Base-by-base conservation (phyloP, 2,888 invertebrate genomes). In the Molanna angustata region DNA sequence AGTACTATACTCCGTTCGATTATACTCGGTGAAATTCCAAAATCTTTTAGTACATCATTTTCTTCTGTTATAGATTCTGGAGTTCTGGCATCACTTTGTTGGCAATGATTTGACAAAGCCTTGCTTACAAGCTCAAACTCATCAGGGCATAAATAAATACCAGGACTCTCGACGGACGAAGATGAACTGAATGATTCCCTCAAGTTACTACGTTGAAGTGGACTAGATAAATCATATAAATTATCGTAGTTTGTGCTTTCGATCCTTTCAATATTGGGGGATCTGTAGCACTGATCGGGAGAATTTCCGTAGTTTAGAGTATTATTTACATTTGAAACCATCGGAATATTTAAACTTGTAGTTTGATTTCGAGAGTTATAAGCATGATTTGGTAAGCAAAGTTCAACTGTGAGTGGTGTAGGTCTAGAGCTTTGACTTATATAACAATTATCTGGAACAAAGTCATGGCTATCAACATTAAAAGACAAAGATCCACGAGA, bases 151-250 rank as follows among this genome's bases (percentile, higher is more conserved):
- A 35, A 19, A 35, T 37, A 41, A 13, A 56, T 35, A 11, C 35
- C 31, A 1, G 52, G 52, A 44, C 56, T 56, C 21, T 52, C 49
- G 2, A 49, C n/a, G 1, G 56, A 41, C 7, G 56, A 56, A 6
- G 35, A 21, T 9, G 56, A 53, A 20, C 52, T 52, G 40, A 42
- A 49, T 2, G 56, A 56, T 35, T 49, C 52, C 31, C 46, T 20
- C 6, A 49, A 44, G n/a, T 39, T 37, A 9, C 49, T 52, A n/a
- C 21, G 45, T 6, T 21, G 20, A 6, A 20, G 17, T 6, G 43
- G 46, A 4, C 16, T 40, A 11, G 46, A 18, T 13, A 47, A 18
- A 31, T 51, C 51, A 16, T 55, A 55, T 9, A 51, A n/a, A 2
- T 40, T 40, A 6, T 48, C 27, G 13, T 31, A 27, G 31, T 40